These are phyloP conservation scores for Petrocephalus sullivani DNA, from an alignment of 2,797 vertebrate species.

Conservation along the genomic window DNA sequence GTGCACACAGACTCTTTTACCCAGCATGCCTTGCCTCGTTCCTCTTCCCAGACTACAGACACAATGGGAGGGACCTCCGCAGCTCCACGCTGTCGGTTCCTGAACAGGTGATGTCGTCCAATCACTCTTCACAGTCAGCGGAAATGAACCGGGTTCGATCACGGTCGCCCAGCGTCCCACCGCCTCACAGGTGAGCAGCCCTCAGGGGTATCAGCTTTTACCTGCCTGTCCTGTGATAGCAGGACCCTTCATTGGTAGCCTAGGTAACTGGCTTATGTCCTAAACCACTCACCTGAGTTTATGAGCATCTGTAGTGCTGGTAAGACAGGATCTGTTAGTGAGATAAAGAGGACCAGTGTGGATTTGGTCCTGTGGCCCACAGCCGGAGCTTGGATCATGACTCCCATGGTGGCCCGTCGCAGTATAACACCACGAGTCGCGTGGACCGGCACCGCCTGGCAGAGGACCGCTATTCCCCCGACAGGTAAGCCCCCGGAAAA, in stretches of 20 bases:
- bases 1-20: not conserved
- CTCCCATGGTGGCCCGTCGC: slow-evolving; percentile 62
- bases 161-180: slow-evolving; percentile 91
- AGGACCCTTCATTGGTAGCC: not conserved
- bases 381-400: slow-evolving; percentile 77
- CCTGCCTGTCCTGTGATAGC: not conserved
- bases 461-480: slow-evolving; percentile 74
- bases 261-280: not conserved
- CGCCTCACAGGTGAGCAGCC: slow-evolving; percentile 84
- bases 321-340: not conserved
- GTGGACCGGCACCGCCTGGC: slow-evolving; percentile 67
- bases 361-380: slow-evolving; percentile 39
- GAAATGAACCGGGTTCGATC: slow-evolving; percentile 89
- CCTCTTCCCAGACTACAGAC: slow-evolving; percentile 74
- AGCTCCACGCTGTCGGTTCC: slow-evolving; percentile 95
- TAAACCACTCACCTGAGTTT: not conserved
- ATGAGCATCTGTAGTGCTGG: not conserved
- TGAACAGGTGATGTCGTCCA: slow-evolving; percentile 97
- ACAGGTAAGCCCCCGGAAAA: slow-evolving; percentile 61
- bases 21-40: not conserved
- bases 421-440: slow-evolving; percentile 69
- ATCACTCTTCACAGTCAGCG: slow-evolving; percentile 86
- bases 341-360: not conserved
- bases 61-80: slow-evolving; percentile 90
- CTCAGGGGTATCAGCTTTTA: not conserved